Conservation (phyloP, 1,140 invertebrate genomes). For the Magallana angulata region DNA sequence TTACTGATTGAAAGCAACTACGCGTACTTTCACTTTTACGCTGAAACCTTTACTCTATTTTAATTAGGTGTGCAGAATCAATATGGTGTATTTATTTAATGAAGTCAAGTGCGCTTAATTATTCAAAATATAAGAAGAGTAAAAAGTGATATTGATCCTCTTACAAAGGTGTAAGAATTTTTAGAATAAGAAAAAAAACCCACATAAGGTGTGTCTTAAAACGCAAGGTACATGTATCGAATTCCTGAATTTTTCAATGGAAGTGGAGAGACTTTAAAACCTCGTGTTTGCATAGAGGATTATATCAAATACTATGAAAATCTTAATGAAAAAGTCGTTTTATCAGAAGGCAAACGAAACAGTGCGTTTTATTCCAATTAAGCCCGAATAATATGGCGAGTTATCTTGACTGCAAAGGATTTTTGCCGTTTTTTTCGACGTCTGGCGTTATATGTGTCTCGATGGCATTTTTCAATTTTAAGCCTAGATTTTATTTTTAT, state of each 20-base stretch:
- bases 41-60: too few species aligned
- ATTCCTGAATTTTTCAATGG: background rate
- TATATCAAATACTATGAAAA: conserved; percentile 3
- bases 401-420: background rate
- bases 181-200: background rate
- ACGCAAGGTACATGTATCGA: background rate
- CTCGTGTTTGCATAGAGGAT: background rate
- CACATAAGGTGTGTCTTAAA: background rate
- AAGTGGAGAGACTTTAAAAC: conserved; percentile 8
- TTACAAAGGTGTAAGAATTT: background rate
- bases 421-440: background rate
- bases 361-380: conserved; percentile 2
- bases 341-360: background rate
- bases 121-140: background rate
- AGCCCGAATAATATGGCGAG: background rate
- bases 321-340: conserved; percentile 30
- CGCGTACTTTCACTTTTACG: too few species aligned
- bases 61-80: too few species aligned
- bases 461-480: too few species aligned
- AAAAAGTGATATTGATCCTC: conserved; percentile 9
- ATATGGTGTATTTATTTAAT: background rate
- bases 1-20: too few species aligned
- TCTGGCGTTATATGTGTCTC: too few species aligned
- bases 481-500: too few species aligned
- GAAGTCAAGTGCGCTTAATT: conserved; percentile 16